phyloP scores from a whole-genome alignment of 1,140 invertebrate species.

The Bradysia coprophila region DNA sequence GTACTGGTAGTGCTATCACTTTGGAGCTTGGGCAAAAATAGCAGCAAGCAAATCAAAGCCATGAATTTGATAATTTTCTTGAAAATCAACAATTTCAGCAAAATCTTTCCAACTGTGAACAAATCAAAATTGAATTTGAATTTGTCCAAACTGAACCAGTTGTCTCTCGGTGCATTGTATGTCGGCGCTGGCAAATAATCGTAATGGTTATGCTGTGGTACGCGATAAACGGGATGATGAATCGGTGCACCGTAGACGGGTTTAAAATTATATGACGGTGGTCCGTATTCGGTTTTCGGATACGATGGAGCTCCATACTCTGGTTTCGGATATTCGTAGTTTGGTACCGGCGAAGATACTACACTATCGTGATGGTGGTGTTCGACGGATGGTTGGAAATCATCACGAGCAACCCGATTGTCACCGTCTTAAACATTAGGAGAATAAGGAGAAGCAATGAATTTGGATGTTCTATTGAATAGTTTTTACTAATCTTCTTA shows the following conservation, averaged over 20 bases:
- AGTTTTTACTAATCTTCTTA: too few species aligned
- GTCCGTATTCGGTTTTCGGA: slow-evolving; percentile 17
- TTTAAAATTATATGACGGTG: slow-evolving; percentile 19
- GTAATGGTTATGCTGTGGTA: too few species aligned
- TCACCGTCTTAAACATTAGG: too few species aligned
- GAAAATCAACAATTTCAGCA: slow-evolving; percentile 52
- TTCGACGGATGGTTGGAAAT: too few species aligned
- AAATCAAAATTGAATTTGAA: slow-evolving; percentile 46
- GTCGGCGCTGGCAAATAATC: slow-evolving; percentile 11
- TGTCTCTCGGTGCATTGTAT: too few species aligned
- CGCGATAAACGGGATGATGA: slow-evolving; percentile 27
- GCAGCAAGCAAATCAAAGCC: slow-evolving; percentile 45
- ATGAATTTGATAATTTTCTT: slow-evolving; percentile 62
- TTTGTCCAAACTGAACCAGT: slow-evolving; percentile 30
- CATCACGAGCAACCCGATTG: too few species aligned
- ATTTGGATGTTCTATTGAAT: too few species aligned
- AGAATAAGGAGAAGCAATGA: too few species aligned
- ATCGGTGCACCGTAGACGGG: slow-evolving; percentile 21
- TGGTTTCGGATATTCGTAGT: slow-evolving; percentile 19
- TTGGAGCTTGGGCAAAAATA: slow-evolving; percentile 53
- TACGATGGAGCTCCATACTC: too few species aligned
- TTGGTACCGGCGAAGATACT: slow-evolving; percentile 15
- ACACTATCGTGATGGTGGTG: too few species aligned
- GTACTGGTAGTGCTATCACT: too few species aligned
- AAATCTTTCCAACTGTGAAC: slow-evolving; percentile 47